These are phyloP conservation scores for Patiria pectinifera DNA, from an alignment of 53 echinoderm and acorn worm genomes.

Conservation along the genomic window DNA sequence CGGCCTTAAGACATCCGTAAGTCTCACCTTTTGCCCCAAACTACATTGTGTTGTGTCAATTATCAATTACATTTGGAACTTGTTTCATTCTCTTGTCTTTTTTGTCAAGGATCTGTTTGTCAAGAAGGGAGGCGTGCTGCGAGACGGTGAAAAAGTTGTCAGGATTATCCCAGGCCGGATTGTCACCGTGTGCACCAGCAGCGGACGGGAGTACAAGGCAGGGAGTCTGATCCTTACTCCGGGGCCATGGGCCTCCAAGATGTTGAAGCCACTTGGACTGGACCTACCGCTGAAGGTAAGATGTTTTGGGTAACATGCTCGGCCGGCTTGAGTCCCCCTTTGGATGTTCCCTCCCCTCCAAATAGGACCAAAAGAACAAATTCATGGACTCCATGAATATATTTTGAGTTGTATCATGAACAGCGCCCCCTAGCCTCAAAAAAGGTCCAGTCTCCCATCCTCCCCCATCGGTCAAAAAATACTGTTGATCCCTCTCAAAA, in stretches of 20 bases:
- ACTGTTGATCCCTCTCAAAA: too few relatives aligned
- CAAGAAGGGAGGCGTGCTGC: constrained; percentile 72
- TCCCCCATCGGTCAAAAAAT: too few relatives aligned
- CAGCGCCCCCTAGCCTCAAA: too few relatives aligned
- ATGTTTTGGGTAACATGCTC: not conserved
- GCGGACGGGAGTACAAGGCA: constrained; percentile 68
- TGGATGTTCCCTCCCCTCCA: too few relatives aligned
- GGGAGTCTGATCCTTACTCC: constrained; percentile 79
- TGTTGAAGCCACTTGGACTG: constrained; percentile 81
- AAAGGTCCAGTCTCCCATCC: too few relatives aligned
- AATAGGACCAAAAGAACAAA: too few relatives aligned
- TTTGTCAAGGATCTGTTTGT: constrained; percentile 55
- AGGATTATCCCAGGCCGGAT: constrained; percentile 77
- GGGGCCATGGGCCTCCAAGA: constrained; percentile 85
- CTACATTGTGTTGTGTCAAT: not conserved
- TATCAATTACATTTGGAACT: not conserved
- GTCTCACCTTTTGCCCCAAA: too few relatives aligned
- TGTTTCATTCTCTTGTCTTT: not conserved
- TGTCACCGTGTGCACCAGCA: constrained; percentile 74
- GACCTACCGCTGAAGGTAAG: constrained; percentile 74
- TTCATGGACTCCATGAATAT: too few relatives aligned
- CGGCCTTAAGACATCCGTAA: too few relatives aligned
- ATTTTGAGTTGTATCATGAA: too few relatives aligned
- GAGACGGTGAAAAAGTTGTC: constrained; percentile 80
- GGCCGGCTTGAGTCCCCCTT: too few relatives aligned